These are phyloP conservation scores for Enteromius anoplus DNA, from an alignment of 2,797 vertebrate genomes.

Conservation along the genomic window DNA sequence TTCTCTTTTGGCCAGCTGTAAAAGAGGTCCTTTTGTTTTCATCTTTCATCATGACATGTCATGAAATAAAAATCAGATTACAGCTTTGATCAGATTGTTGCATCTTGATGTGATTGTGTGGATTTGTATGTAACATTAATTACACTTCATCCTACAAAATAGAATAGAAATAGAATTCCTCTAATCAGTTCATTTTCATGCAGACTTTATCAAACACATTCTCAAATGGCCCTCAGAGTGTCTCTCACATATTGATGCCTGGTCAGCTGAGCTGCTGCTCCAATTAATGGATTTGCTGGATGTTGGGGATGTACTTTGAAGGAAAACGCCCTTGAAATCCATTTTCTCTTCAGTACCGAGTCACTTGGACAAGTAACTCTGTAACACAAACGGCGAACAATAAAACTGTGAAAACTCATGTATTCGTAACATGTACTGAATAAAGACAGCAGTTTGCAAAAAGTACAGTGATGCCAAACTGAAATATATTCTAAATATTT, in stretches of 20 bases:
- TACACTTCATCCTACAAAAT: background rate
- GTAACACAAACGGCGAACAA: background rate
- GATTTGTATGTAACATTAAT: background rate
- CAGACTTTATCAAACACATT: too few relatives aligned
- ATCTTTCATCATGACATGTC: background rate
- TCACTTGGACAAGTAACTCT: background rate
- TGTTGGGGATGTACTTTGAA: background rate
- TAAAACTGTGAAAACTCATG: background rate
- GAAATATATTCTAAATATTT: background rate
- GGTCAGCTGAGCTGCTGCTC: too few relatives aligned
- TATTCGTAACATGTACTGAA: background rate
- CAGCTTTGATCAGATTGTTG: background rate
- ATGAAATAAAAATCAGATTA: background rate
- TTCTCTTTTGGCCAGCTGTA: background rate
- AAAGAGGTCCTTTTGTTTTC: background rate
- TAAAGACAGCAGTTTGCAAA: background rate
- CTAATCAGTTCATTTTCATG: background rate
- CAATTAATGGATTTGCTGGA: too few relatives aligned
- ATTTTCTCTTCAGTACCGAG: background rate
- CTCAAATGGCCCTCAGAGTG: too few relatives aligned
- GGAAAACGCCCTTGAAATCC: background rate
- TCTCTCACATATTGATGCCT: too few relatives aligned
- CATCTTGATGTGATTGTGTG: background rate
- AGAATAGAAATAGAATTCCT: background rate
- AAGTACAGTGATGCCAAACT: background rate